Base-by-base conservation (phyloP, 2,113 vertebrate species). In the Amia ocellicauda region DNA sequence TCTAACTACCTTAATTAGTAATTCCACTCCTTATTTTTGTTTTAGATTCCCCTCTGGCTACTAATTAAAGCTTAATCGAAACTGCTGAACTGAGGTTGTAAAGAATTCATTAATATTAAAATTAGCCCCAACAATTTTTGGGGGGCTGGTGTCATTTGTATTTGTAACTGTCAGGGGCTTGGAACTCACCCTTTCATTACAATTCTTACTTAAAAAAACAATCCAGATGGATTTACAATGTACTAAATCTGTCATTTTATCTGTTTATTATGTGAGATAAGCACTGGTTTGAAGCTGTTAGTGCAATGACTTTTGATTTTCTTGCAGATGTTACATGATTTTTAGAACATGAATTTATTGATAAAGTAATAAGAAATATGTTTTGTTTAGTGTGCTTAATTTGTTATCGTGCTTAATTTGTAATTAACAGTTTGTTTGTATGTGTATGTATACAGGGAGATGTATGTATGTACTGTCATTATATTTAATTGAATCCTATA, bases 31-130 rank as follows among this genome's bases (percentile, higher is more conserved):
- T 94, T 95, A 94, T 94, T 98, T 98, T 95, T 95, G 93, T 96
- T 97, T 91, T 94, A 91, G 91, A 92, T 94, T 94, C 90, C 94
- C 96, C 96, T 96, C 94, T 93, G 94, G 97, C 95, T 96, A 94
- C 94, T 98, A 97, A 98, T 99, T 99, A 99, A 98, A 97, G 94
- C 94, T 96, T 97, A 94, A 99, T 98, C 89, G 90, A 98, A 99
- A 95, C 91, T 90, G 90, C 93, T 96, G 93, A 98, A 97, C 93
- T 95, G 95, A 97, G 93, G 92, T 97, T 92, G 92, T 93, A 94
- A 94, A 93, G 91, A 90, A 95, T 91, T 94, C 94, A 99, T 99
- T 95, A 98, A 98, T 98, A 99, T 99, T 98, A 97, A 97, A 96
- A 97, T 94, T 92, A 91, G 92, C 93, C 91, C 89, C 91, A 92